Conservation (phyloP, 2,113 vertebrate genomes). For the Engraulis encrasicolus region DNA sequence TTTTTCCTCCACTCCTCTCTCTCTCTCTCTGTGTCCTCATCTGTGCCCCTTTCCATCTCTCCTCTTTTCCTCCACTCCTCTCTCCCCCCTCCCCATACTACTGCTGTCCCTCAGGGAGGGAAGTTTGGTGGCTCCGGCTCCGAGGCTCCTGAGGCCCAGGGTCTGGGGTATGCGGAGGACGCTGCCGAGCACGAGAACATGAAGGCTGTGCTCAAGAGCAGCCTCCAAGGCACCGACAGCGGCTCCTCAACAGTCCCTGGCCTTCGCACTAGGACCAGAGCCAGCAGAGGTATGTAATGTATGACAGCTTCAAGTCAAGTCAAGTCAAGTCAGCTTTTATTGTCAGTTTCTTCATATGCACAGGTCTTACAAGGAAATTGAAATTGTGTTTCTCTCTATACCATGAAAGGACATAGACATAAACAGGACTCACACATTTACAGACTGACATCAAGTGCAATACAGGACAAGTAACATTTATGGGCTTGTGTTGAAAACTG, state of each 20-base stretch:
- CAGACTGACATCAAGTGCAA: too few species aligned
- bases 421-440: not conserved
- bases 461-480: too few species aligned
- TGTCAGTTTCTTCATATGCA: too few species aligned
- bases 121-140: slow-evolving; percentile 82
- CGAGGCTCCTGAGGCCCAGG: slow-evolving; percentile 72
- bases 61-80: not conserved
- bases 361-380: too few species aligned
- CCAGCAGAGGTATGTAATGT: slow-evolving; percentile 72
- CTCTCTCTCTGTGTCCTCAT: too few species aligned
- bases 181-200: slow-evolving; percentile 93
- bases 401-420: too few species aligned
- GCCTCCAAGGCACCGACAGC: slow-evolving; percentile 68
- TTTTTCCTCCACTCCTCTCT: not conserved
- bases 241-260: slow-evolving; percentile 73
- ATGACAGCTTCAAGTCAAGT: too few species aligned
- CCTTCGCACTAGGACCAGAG: slow-evolving; percentile 83
- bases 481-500: not conserved
- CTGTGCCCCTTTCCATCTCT: too few species aligned
- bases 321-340: too few species aligned
- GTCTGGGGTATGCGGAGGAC: slow-evolving; percentile 84
- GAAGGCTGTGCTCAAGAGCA: slow-evolving; percentile 90
- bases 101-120: slow-evolving; percentile 82
- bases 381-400: too few species aligned
- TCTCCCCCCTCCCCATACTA: not conserved